Conservation (phyloP, 2,888 invertebrate genomes). For the Hoplodrina blanda region DNA sequence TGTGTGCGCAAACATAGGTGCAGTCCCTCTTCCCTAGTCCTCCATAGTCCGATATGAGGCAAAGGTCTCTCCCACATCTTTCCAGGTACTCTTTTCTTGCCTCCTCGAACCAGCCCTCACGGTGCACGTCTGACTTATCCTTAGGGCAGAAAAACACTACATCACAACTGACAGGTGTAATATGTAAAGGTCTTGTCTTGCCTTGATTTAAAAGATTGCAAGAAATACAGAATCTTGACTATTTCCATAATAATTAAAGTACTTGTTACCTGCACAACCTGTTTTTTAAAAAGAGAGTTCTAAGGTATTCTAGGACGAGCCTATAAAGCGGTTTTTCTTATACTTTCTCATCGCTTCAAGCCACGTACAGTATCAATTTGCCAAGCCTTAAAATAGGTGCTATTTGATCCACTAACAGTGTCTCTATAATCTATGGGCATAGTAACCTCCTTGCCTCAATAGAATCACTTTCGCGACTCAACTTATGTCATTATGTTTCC, state of each 20-base stretch:
- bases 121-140: not conserved
- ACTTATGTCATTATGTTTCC: conserved; percentile 47
- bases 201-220: not conserved
- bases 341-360: conserved; percentile 43
- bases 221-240: conserved; percentile 14
- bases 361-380: conserved; percentile 36
- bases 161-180: not conserved
- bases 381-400: conserved; percentile 21
- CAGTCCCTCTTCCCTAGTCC: too few species aligned
- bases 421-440: conserved; percentile 32
- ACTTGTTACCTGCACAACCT: not conserved
- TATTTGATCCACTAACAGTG: not conserved
- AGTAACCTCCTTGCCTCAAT: conserved; percentile 46
- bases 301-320: conserved; percentile 3
- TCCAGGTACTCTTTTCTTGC: too few species aligned
- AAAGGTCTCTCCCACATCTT: too few species aligned
- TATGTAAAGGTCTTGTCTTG: not conserved
- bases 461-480: conserved; percentile 39
- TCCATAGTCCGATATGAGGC: too few species aligned
- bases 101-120: too few species aligned
- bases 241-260: not conserved
- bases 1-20: too few species aligned
- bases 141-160: not conserved
- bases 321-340: conserved; percentile 19
- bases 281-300: conserved; percentile 29